Percentiles rank a stretch among this genome's conserved stretches.
Conservation (phyloP, 2,113 vertebrate species). For the Eptatretus burgeri region DNA sequence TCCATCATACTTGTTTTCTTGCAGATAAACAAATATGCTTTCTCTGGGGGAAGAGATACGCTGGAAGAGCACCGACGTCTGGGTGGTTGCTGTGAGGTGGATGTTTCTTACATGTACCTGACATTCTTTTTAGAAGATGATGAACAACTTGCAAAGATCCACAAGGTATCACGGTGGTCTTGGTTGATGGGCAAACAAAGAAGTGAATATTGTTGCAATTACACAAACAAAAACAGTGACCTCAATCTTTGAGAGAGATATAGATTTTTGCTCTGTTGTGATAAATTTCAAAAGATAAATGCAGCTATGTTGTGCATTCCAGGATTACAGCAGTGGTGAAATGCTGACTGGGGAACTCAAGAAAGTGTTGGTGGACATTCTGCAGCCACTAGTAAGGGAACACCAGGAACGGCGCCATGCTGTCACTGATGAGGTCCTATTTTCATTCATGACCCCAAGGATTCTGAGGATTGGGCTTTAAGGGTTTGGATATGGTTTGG, state of each 20-base stretch:
- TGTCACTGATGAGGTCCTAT: slow-evolving; percentile 40
- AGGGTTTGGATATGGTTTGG: too few relatives aligned
- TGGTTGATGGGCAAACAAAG: too few relatives aligned
- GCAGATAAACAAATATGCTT: slow-evolving; percentile 82
- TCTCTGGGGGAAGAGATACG: slow-evolving; percentile 76
- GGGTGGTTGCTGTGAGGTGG: slow-evolving; percentile 62
- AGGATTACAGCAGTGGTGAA: slow-evolving; percentile 65
- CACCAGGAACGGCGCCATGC: slow-evolving; percentile 62
- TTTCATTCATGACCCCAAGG: slow-evolving; percentile 64
- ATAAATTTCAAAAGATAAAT: too few relatives aligned
- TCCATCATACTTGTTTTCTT: background rate
- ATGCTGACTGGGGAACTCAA: slow-evolving; percentile 76
- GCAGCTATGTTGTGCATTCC: slow-evolving; percentile 9
- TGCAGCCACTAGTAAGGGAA: slow-evolving; percentile 51
- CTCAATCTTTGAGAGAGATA: too few relatives aligned
- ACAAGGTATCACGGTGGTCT: slow-evolving; percentile 24
- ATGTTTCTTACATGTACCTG: slow-evolving; percentile 83
- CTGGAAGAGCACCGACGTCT: slow-evolving; percentile 58
- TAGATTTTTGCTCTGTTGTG: too few relatives aligned
- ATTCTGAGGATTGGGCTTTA: slow-evolving; percentile 15
- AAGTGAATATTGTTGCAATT: too few relatives aligned
- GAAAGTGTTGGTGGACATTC: slow-evolving; percentile 48
- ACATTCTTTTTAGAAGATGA: slow-evolving; percentile 92
- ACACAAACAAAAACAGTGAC: too few relatives aligned
- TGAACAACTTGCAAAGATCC: slow-evolving; percentile 51